phyloP scores from a whole-genome alignment of 2,888 invertebrate genomes.

The Syritta pipiens region DNA sequence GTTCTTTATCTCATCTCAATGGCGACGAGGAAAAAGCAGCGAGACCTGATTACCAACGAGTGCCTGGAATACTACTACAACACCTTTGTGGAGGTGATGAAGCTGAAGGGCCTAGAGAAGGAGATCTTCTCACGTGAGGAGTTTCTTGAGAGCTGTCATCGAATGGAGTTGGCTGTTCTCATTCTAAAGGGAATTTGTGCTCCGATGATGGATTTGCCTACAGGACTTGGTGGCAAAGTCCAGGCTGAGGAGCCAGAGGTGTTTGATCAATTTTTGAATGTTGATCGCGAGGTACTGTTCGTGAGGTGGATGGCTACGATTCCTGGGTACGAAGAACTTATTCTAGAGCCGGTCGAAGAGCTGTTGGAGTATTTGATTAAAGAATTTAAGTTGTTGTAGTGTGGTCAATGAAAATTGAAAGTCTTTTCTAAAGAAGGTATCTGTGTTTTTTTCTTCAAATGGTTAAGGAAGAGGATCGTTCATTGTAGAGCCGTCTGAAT shows the following conservation, averaged over 20 bases:
- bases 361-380: constrained; percentile 73
- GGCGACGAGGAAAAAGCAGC: constrained; percentile 76
- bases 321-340: constrained; percentile 73
- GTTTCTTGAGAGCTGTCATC: constrained; percentile 76
- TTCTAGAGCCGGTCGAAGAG: constrained; percentile 75
- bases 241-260: constrained; percentile 75
- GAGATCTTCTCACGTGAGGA: constrained; percentile 74
- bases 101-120: constrained; percentile 47
- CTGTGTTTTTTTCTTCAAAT: no score
- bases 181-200: constrained; percentile 76
- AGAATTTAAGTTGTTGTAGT: neutral
- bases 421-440: no score
- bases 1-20: constrained; percentile 80
- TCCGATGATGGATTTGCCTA: constrained; percentile 77
- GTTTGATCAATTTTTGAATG: constrained; percentile 78
- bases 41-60: constrained; percentile 74
- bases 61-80: constrained; percentile 79
- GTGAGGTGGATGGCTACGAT: constrained; percentile 75
- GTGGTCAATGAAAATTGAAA: no score
- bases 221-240: constrained; percentile 75
- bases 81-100: constrained; percentile 71
- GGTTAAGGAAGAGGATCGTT: no score
- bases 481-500: no score
- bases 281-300: constrained; percentile 78
- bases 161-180: constrained; percentile 75